Conservation (phyloP, 1,140 invertebrate genomes). For the Dreissena rostriformis region DNA sequence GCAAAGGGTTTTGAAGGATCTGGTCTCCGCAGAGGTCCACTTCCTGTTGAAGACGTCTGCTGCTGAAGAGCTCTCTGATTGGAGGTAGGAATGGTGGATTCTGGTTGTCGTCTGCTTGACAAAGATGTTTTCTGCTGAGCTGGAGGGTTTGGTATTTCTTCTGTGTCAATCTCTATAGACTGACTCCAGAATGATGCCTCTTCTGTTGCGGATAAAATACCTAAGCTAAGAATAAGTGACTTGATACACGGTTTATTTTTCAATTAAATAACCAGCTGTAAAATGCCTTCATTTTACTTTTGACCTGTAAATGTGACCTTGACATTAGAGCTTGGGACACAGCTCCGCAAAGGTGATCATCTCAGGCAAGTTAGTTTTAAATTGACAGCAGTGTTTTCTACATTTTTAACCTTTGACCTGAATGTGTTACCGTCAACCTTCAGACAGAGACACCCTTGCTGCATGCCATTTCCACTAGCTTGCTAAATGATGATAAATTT, state of each 20-base stretch:
- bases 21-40: constrained; percentile 2
- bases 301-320: no score
- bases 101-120: neutral
- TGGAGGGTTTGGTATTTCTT: constrained; percentile 12
- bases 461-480: no score
- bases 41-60: neutral
- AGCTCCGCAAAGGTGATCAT: no score
- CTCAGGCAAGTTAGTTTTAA: no score
- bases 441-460: no score
- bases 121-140: neutral
- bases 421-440: no score
- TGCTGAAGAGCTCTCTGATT: constrained; percentile 2
- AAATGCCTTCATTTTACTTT: no score
- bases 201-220: constrained; percentile 55
- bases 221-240: neutral
- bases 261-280: no score
- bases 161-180: constrained; percentile 61
- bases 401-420: no score
- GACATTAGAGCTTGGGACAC: no score
- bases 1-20: constrained; percentile 12
- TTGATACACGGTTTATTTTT: no score
- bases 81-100: neutral
- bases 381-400: no score
- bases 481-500: neutral
- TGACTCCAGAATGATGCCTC: constrained; percentile 72